Conservation (phyloP, 2,888 invertebrate genomes). For the Stegophylla sp. region DNA sequence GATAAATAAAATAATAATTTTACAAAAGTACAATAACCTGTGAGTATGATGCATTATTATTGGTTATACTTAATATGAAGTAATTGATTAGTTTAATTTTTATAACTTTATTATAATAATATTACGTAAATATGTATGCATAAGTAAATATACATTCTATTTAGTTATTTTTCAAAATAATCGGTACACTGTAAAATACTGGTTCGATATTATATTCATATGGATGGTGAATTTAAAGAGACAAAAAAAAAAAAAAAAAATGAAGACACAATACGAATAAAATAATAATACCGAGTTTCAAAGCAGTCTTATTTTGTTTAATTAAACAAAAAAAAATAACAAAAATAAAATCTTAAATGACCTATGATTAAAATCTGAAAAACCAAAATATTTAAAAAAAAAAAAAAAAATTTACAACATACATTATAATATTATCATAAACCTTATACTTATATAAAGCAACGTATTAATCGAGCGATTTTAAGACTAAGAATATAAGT, state of each 20-base stretch:
- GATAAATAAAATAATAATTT: not conserved
- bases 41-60: not conserved
- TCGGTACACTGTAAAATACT: not conserved
- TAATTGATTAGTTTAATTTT: slow-evolving; percentile 11
- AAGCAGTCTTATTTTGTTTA: slow-evolving; percentile 59
- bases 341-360: slow-evolving; percentile 53
- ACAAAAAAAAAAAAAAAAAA: not conserved
- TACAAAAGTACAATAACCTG: slow-evolving; percentile 7
- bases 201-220: too few relatives aligned
- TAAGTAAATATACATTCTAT: not conserved
- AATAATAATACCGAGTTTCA: slow-evolving; percentile 48
- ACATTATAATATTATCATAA: slow-evolving; percentile 35
- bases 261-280: slow-evolving; percentile 29
- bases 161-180: slow-evolving; percentile 8
- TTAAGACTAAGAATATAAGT: slow-evolving; percentile 15
- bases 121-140: not conserved
- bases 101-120: not conserved
- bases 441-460: slow-evolving; percentile 33
- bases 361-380: slow-evolving; percentile 49
- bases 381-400: slow-evolving; percentile 39
- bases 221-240: not conserved
- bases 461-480: slow-evolving; percentile 51
- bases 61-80: slow-evolving; percentile 10
- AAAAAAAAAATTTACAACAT: slow-evolving; percentile 46
- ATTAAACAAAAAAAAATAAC: slow-evolving; percentile 58